Conservation (phyloP, 2,113 vertebrate genomes). For the Seriola rivoliana region DNA sequence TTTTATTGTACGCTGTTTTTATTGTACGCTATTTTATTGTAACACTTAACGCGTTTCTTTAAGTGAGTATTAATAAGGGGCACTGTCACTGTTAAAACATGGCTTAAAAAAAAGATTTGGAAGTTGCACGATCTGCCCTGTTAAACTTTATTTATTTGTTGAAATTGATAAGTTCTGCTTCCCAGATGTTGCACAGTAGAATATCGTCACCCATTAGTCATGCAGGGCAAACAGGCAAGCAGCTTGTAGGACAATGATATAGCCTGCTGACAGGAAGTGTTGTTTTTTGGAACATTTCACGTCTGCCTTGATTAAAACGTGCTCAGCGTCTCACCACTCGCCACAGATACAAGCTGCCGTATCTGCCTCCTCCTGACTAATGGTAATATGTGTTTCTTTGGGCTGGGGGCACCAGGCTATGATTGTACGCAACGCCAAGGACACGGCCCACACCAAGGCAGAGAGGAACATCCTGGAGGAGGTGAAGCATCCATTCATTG, state of each 20-base stretch:
- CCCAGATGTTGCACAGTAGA: background rate
- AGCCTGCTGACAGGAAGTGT: background rate
- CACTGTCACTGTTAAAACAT: background rate
- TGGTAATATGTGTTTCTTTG: background rate
- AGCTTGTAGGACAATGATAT: background rate
- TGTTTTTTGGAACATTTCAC: background rate
- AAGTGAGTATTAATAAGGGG: background rate
- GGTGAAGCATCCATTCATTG: slow-evolving; percentile 99
- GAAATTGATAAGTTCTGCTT: background rate
- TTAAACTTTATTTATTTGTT: background rate
- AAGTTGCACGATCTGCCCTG: too few relatives aligned
- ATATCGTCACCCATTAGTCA: background rate
- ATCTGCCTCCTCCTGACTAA: slow-evolving; percentile 3
- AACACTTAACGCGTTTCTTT: background rate
- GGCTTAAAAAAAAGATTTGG: background rate
- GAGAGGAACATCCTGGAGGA: slow-evolving; percentile 99
- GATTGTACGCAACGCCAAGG: slow-evolving; percentile 99
- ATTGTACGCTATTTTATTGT: background rate
- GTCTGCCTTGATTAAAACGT: background rate
- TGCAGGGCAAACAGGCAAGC: background rate
- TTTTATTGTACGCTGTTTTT: background rate
- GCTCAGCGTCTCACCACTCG: background rate
- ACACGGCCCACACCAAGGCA: slow-evolving; percentile 99
- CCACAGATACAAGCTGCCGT: too few relatives aligned
- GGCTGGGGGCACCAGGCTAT: slow-evolving; percentile 87